Evolutionary conservation across 1,140 invertebrate species (phyloP).

Genomic region (Bombus soroeensis): DNA sequence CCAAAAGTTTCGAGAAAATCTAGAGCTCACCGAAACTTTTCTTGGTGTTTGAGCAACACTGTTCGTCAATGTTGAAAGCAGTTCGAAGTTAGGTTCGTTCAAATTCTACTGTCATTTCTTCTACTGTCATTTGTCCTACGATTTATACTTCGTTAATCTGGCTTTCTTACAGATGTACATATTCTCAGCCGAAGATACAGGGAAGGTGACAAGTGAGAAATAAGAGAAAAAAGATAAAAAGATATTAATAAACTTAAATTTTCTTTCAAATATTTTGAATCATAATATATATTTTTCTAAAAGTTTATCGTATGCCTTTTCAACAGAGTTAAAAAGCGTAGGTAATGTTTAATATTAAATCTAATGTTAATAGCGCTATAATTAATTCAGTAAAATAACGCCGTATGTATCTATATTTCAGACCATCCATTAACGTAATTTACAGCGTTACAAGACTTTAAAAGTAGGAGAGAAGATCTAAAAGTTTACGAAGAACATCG

Average conservation of each 20-base stretch:
- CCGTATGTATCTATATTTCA: not conserved
- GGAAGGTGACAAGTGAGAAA: not conserved
- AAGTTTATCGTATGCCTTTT: too few species aligned
- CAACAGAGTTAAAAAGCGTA: not conserved
- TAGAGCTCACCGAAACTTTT: not conserved
- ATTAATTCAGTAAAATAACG: not conserved
- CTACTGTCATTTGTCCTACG: not conserved
- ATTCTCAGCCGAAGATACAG: too few species aligned
- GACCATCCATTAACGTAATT: not conserved
- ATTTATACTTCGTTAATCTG: not conserved
- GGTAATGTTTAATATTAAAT: not conserved
- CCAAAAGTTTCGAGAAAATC: conserved; percentile 5
- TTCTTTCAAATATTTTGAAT: not conserved
- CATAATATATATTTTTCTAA: not conserved
- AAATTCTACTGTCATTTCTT: not conserved
- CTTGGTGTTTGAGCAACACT: not conserved
- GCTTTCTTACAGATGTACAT: not conserved
- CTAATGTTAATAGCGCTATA: not conserved
- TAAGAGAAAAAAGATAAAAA: not conserved
- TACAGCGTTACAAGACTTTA: not conserved
- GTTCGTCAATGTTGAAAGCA: not conserved
- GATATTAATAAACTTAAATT: not conserved
- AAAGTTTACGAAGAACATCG: not conserved
- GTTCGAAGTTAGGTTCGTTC: not conserved
- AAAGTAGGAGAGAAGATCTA: not conserved